Base-by-base conservation (phyloP, 1,140 invertebrate species). In the Stratiolaelaps scimitus region DNA sequence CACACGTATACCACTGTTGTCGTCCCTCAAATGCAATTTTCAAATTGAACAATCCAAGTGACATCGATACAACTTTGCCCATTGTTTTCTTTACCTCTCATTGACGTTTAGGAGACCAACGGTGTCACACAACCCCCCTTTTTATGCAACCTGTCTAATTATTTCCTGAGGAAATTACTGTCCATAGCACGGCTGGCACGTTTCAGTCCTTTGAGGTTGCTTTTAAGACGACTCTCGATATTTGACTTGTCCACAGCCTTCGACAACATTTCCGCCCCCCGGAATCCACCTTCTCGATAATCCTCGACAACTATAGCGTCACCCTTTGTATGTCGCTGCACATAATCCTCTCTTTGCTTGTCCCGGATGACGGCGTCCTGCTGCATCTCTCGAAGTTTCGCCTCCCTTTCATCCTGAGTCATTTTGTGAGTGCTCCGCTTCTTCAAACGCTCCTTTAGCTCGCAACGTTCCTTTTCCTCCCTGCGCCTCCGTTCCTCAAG, bases 381-480 rank as follows among this genome's bases (percentile, higher is more conserved):
- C 34, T 60, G 53, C 53, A 60, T 60, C 10, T 60, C 53, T 15
- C 53, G 53, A 26, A 60, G 53, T 26, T 26, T 60, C 53, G 13
- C 34, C 23, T 15, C 53, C 20, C 26, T 60, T 23, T 60, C 53
- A 15, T 60, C 53, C 10, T 60, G 15, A 5, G 53, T 60, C 53
- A 60, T 60, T 23, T 60, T 60, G 15, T 34, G 53, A 2, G 15
- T 29, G 34, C 26, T 26, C 26, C 53, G 53, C 15, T 60, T 34
- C 4, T 23, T 23, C 15, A 17, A 60, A 17, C 23, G 17, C 10
- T 20, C 34, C 17, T 26, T 15, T 6, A 60, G 53, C 34, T 60
- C 17, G 26, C 2, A 17, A 4, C 53, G 53, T 26, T 60, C 53
- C 20, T 26, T 34, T 2, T 60, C 53, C 20, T 60, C 53, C 10